These are phyloP conservation scores for Axea sp. DNA, from an alignment of 2,888 invertebrate species.

Conservation along the genomic window DNA sequence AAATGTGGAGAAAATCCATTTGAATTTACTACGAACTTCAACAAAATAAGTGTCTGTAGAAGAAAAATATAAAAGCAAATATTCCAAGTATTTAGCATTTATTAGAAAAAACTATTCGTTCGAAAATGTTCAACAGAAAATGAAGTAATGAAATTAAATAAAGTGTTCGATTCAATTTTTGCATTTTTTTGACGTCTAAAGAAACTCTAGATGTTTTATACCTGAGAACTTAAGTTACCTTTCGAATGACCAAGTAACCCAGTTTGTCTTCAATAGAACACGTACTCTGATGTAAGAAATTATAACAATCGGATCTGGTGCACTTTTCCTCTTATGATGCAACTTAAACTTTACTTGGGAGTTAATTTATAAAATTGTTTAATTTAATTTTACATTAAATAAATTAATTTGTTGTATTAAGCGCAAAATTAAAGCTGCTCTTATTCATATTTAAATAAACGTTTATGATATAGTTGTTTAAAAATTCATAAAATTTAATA, in stretches of 20 bases:
- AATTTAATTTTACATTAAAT: too few species aligned
- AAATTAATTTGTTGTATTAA: too few species aligned
- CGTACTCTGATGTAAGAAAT: background rate
- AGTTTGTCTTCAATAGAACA: slow-evolving; percentile 11
- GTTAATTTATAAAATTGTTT: too few species aligned
- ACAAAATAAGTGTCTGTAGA: slow-evolving; percentile 25
- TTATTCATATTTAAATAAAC: too few species aligned
- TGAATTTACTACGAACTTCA: background rate
- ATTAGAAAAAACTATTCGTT: slow-evolving; percentile 15
- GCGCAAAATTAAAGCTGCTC: too few species aligned
- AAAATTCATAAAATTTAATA: too few species aligned
- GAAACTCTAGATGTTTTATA: slow-evolving; percentile 14
- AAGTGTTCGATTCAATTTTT: slow-evolving; percentile 32
- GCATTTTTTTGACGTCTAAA: slow-evolving; percentile 29
- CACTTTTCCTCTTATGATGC: too few species aligned
- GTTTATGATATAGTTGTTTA: too few species aligned
- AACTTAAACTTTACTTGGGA: too few species aligned
- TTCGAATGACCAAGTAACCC: slow-evolving; percentile 23
- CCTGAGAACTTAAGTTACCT: slow-evolving; percentile 8
- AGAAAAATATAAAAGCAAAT: slow-evolving; percentile 15
- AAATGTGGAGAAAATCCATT: slow-evolving; percentile 29
- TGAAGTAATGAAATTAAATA: slow-evolving; percentile 2
- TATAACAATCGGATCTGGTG: too few species aligned
- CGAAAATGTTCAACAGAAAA: slow-evolving; percentile 3
- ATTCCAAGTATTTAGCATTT: slow-evolving; percentile 9